Percentiles rank a stretch among this genome's conserved stretches.
phyloP scores from a whole-genome alignment of 2,888 invertebrate species.

The Frankliniella intonsa region DNA sequence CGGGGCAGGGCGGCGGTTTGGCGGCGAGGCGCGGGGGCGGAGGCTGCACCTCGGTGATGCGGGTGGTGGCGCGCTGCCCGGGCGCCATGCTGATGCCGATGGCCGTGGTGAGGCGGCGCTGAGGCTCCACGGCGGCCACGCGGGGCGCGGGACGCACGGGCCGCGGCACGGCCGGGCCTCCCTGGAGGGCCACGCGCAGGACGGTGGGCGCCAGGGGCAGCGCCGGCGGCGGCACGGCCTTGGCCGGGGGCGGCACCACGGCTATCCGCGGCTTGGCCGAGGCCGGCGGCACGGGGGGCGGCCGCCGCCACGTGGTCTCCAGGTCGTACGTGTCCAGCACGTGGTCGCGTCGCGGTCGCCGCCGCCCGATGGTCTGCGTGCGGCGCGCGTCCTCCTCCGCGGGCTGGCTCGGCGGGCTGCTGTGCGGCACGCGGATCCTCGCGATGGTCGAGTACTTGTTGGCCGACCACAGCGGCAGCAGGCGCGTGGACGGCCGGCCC shows the following conservation, averaged over 20 bases:
- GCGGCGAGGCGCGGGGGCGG: neutral
- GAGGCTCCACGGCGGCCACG: conserved; percentile 12
- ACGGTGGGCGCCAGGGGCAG: neutral
- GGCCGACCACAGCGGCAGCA: conserved; percentile 2
- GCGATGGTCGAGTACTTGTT: conserved; percentile 22
- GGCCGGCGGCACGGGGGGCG: neutral
- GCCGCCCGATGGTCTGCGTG: neutral
- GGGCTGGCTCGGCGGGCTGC: neutral
- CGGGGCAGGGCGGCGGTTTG: neutral
- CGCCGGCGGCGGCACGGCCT: neutral
- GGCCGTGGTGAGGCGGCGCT: conserved; percentile 8
- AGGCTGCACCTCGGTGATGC: conserved; percentile 16
- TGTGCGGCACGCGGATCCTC: conserved; percentile 8
- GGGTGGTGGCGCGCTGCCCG: conserved; percentile 17
- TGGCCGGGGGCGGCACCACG: neutral
- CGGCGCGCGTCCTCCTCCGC: neutral
- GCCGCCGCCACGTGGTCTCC: neutral
- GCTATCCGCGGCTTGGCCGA: neutral
- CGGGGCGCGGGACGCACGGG: conserved; percentile 9
- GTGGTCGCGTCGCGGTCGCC: neutral
- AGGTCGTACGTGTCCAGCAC: neutral
- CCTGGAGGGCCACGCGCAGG: neutral
- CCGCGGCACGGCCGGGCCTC: neutral
- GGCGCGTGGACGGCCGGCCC: neutral
- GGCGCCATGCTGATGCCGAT: conserved; percentile 12